A percentile compares a stretch with the other conserved stretches of the same genome.
Conservation (phyloP, 2,888 invertebrate genomes). For the Pandemis cinnamomeana region DNA sequence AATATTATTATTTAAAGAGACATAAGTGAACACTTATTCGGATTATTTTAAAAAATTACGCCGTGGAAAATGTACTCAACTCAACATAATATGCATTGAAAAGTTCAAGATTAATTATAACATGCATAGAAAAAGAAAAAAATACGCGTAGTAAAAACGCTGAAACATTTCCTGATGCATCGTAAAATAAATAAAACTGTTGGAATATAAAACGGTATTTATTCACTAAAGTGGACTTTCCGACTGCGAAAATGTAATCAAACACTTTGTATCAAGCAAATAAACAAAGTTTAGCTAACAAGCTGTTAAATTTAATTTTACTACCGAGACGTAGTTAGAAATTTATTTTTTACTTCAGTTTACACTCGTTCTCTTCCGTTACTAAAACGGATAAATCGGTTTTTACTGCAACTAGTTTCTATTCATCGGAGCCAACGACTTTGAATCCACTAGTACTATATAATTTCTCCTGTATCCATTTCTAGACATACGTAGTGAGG, state of each 20-base stretch:
- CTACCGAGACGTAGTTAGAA: not conserved
- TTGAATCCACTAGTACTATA: slow-evolving; percentile 6
- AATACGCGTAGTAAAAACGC: not conserved
- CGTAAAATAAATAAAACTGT: no score
- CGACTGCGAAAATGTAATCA: not conserved
- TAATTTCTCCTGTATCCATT: not conserved
- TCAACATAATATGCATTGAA: no score
- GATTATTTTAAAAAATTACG: no score
- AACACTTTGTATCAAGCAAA: not conserved
- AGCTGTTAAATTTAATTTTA: slow-evolving; percentile 21
- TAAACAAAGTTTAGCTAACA: not conserved
- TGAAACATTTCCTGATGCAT: not conserved
- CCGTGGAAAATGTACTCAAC: no score
- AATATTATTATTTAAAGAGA: no score
- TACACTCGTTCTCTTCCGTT: slow-evolving; percentile 32
- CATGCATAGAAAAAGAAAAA: not conserved
- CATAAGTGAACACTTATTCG: no score
- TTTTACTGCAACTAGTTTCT: slow-evolving; percentile 37
- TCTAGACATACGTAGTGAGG: not conserved
- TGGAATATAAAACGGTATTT: not conserved
- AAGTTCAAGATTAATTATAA: no score
- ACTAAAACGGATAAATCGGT: slow-evolving; percentile 39
- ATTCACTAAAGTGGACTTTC: not conserved
- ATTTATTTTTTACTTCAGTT: slow-evolving; percentile 20
- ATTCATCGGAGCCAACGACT: slow-evolving; percentile 29